Evolutionary conservation across 2,888 invertebrate genomes (phyloP), one percentile per base, ranked within the genome.

Genomic region (Lithosia quadra): DNA sequence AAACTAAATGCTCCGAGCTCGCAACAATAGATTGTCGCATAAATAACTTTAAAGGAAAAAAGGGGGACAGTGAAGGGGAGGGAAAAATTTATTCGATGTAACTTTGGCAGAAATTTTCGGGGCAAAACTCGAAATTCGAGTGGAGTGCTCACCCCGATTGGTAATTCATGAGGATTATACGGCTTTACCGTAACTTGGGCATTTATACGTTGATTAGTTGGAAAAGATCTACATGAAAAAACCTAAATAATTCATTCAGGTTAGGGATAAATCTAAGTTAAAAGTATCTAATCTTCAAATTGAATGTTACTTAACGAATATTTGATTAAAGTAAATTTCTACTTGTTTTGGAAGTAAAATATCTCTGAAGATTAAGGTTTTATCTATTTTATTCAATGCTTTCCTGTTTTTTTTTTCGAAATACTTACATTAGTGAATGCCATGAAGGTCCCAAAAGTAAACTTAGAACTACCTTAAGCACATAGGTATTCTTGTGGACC

Each of bases 1-100:
- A 91, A 92, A 91, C 91, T 92, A 92, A 92, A 91, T 82, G 88
- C 85, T 77, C 77, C 77, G 68, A 77, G 79, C 80, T 82, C 85
- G 83, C 84, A 82, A 86, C 88, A 88, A 88, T 86, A 88, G 88
- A 90, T 89, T 90, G 90, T 90, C 90, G 85, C 89, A 91, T 92
- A 92, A 92, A 92, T 92, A 91, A 91, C 90, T 78, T 84, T 83
- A 81, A 71, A 81, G 80, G 85, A 86, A 88, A 88, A 89, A 88
- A 84, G 84, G 86, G 83, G 81, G 79, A 67, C 24, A 61, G 43
- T 18, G 68, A 65, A 82, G 86, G 82, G 81, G 78, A 61, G 56
- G 65, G 63, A 68, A 73, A 78, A 80, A 80, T 80, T 82, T 80
- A 80, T 80, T 71, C 78, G 58, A 62, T 66, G 71, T 74, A 78